Base-by-base conservation (phyloP, 2,888 invertebrate genomes). In the Suillia variegata region DNA sequence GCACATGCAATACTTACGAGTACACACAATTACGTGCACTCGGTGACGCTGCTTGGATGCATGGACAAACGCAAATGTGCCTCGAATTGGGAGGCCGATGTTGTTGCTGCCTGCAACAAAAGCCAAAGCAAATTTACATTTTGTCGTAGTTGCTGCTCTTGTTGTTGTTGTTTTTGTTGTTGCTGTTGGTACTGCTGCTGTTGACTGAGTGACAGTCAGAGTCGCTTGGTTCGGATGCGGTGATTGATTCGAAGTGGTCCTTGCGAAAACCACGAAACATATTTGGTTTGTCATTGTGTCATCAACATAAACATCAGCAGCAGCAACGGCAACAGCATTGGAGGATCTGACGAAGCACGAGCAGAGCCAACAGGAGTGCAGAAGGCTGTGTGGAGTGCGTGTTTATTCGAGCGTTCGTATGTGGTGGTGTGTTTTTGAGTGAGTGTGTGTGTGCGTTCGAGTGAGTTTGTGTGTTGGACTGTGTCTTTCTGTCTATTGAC, bases 221-320 rank as follows among this genome's bases (percentile, higher is more conserved):
- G n/a, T n/a, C n/a, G n/a, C n/a, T n/a, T n/a, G n/a, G n/a, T 45
- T 18, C 45, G 45, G 45, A 45, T 45, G 45, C 45, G 45, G 45
- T 45, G 45, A 45, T 45, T 45, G 45, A 45, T 45, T 45, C 45
- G 10, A 20, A 45, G 45, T 18, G 45, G 45, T 45, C 3, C 45
- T 45, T 45, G 45, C 18, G 18, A 74, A 74, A 77, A 74, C 78
- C 78, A 79, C 76, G 71, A 77, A 77, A 74, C 74, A 77, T 78
- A 74, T 76, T 76, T 74, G 74, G 68, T 70, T 70, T 72, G 74
- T 74, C 71, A 74, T 73, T 75, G 71, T 72, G 67, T 65, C 45
- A 17, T 45, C 45, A 6, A 8, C 38, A 13, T 8, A 4, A 13
- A 4, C 12, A 38, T 8, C n/a, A n/a, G n/a, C n/a, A n/a, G n/a